Conservation (phyloP, 2,888 invertebrate genomes). For the Phyto melanocephala region DNA sequence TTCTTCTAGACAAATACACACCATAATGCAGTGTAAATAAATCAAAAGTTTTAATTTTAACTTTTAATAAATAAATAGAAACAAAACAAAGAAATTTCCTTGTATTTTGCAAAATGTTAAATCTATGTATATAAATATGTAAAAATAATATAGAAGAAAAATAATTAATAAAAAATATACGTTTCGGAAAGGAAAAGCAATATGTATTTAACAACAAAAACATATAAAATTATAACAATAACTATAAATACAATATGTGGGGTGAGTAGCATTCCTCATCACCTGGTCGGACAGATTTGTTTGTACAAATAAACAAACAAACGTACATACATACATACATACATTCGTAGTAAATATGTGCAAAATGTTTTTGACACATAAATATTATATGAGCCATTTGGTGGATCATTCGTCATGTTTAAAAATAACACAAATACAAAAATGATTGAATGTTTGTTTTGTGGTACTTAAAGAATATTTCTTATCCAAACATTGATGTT, state of each 20-base stretch:
- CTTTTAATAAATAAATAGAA: background rate
- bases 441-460: background rate
- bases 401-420: background rate
- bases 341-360: no score
- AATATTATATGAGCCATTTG: background rate
- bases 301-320: background rate
- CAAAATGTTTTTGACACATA: no score
- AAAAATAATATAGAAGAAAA: no score
- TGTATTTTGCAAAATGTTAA: background rate
- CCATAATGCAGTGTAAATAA: slow-evolving; percentile 36
- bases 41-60: background rate
- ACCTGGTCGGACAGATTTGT: background rate
- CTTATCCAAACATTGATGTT: no score
- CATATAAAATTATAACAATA: slow-evolving; percentile 69
- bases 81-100: background rate
- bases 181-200: background rate
- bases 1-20: slow-evolving; percentile 64
- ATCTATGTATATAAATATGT: no score
- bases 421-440: background rate
- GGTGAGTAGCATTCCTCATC: slow-evolving; percentile 38
- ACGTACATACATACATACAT: no score
- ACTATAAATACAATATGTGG: slow-evolving; percentile 66
- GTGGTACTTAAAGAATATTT: background rate
- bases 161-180: no score
- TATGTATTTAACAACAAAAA: slow-evolving; percentile 71